Evolutionary conservation across 2,888 invertebrate species (phyloP).

Genomic region (Microchrysa polita): DNA sequence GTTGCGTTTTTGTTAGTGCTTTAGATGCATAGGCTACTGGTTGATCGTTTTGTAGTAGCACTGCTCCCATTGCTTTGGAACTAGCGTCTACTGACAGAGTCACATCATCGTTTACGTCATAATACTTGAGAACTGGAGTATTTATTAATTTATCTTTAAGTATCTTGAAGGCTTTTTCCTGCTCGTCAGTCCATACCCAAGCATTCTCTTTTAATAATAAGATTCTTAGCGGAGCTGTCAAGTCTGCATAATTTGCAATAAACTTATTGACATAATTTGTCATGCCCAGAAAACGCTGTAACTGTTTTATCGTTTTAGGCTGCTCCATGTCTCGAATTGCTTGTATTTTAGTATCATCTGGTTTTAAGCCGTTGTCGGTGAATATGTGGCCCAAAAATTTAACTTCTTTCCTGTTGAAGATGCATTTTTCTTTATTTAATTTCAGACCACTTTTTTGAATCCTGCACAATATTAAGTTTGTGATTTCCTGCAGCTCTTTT

Average conservation of each 20-base stretch:
- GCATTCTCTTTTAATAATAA: not conserved
- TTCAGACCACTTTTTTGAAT: too few species aligned
- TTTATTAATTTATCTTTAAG: conserved; percentile 46
- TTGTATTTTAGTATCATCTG: not conserved
- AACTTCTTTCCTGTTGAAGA: not conserved
- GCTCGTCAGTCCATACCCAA: not conserved
- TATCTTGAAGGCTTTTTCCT: not conserved
- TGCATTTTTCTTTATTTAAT: too few species aligned
- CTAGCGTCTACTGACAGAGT: conserved; percentile 52
- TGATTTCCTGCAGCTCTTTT: too few species aligned
- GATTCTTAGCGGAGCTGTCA: not conserved
- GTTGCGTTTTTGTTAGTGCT: too few species aligned
- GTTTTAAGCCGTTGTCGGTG: not conserved
- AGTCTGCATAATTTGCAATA: not conserved
- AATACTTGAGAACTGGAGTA: conserved; percentile 54
- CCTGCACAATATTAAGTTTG: too few species aligned
- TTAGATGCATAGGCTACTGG: too few species aligned
- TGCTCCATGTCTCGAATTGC: not conserved
- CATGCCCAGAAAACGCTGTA: not conserved
- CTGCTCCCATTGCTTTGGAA: too few species aligned
- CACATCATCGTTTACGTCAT: conserved; percentile 53
- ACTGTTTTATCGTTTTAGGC: not conserved
- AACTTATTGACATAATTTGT: not conserved
- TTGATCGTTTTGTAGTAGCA: too few species aligned
- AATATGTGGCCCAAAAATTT: not conserved